Evolutionary conservation across 2,113 vertebrate species (phyloP), one percentile per base, ranked within the genome.

Genomic region (Meles meles): DNA sequence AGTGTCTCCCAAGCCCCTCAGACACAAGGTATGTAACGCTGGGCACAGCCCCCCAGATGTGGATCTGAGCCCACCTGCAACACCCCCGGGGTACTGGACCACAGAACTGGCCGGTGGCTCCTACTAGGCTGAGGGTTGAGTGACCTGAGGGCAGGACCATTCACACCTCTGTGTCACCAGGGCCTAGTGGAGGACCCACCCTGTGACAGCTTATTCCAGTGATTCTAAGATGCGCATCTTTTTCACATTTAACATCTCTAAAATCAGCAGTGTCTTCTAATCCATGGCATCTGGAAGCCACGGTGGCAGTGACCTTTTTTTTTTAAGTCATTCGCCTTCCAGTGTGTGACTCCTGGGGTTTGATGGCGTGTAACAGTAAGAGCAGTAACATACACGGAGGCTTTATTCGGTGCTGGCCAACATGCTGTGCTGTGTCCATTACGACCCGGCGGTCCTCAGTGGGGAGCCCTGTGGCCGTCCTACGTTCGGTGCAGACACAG

Each of bases 1-100:
- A n/a, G 27, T 96, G 86, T 99, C 98, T 72, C 99, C 99, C 10
- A 99, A 99, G 7, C 98, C 99, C 29, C 98, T 99, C 88, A 98
- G 98, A 59, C 98, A 99, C 98, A 99, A 99, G 98, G 96, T 99
- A 97, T 87, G 97, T 83, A 47, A 42, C 1, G 23, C 6, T 6
- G 44, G 27, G 59, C 31, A 1, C 3, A 0, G 49, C 25, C 10
- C 6, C 47, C 11, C 29, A 69, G 39, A 15, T 0, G 0, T 27
- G 12, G 1, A 10, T 14, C 44, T 29, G 31, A 39, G 42, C 3
- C 3, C 14, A 8, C 13, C 44, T 52, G 9, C 23, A 37, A 29
- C 37, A 61, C 31, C 29, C 10, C 14, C 0, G 14, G 15, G 21
- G 2, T 10, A 25, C 42, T 20, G 76, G 27, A 47, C 63, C 63